Conservation (phyloP, 2,797 vertebrate species). For the Danio albolineatus region DNA sequence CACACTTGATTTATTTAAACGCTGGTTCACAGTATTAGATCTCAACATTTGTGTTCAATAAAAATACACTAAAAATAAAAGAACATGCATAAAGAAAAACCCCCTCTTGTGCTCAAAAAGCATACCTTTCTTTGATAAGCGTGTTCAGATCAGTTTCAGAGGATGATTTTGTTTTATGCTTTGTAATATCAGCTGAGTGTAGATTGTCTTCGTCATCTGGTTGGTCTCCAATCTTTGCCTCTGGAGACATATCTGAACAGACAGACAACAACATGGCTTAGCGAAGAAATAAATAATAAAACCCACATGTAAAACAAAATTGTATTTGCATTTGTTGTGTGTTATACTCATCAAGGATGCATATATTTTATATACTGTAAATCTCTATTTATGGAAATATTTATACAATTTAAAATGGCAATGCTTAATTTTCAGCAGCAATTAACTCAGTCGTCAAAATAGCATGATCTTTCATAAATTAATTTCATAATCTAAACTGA, state of each 20-base stretch:
- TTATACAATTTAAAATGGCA: not conserved
- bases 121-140: conserved; percentile 46
- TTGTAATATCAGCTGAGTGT: not conserved
- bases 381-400: not conserved
- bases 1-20: not conserved
- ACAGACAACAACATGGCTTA: conserved; percentile 13
- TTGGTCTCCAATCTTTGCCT: not conserved
- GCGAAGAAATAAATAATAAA: not conserved
- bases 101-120: not conserved
- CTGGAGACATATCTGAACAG: conserved; percentile 7
- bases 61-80: not conserved
- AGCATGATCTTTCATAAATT: not conserved
- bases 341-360: not conserved
- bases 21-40: not conserved
- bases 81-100: not conserved
- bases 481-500: not conserved
- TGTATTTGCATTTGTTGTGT: not conserved
- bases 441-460: too few relatives aligned
- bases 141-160: conserved; percentile 5
- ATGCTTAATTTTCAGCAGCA: not conserved
- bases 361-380: not conserved
- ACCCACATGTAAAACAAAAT: not conserved
- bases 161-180: conserved; percentile 16
- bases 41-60: not conserved
- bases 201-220: not conserved